Base-by-base conservation (phyloP, 2,113 vertebrate species). In the Amphiprion percula region DNA sequence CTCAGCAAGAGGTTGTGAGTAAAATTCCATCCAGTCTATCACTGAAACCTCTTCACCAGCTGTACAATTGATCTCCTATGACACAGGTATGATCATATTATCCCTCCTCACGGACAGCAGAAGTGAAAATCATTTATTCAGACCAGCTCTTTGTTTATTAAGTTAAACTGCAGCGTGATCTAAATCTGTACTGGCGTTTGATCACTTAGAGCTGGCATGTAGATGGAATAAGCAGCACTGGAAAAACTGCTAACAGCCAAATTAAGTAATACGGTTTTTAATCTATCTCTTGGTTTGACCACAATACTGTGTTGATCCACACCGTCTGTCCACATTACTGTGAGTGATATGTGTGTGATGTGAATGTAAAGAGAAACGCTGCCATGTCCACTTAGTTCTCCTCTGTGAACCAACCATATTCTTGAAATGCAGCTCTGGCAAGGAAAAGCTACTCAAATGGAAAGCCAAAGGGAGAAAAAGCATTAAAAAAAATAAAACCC, bases 191-290 rank as follows among this genome's bases (percentile, higher is more conserved):
- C 74, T 19, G 19, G 41, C 47, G 54, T 73, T 37, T 65, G 58
- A 83, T 84, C 67, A 58, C 82, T 84, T 83, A 56, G 63, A 71
- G n/a, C 33, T 70, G 61, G 23, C 82, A 50, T 77, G 72, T 89
- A 63, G 79, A 74, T 50, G 41, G 41, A 73, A 52, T 5, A 55
- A 65, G 56, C 24, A 2, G 23, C 63, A 46, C 54, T 12, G 28
- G 87, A 84, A 83, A 85, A 82, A 68, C 56, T 69, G 30, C 12
- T 79, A 80, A 84, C 88, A 77, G 87, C 72, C 84, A 91, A 83
- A 80, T 90, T 62, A 73, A 72, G 75, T 78, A 84, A 81, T 75
- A 68, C 67, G 70, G 19, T 68, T 82, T 88, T 86, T 81, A 88
- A 87, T 88, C 74, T 86, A 82, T 84, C 66, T 72, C 70, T 79